phyloP scores from a whole-genome alignment of 2,888 invertebrate species.

The Lordiphosa fenestrarum region DNA sequence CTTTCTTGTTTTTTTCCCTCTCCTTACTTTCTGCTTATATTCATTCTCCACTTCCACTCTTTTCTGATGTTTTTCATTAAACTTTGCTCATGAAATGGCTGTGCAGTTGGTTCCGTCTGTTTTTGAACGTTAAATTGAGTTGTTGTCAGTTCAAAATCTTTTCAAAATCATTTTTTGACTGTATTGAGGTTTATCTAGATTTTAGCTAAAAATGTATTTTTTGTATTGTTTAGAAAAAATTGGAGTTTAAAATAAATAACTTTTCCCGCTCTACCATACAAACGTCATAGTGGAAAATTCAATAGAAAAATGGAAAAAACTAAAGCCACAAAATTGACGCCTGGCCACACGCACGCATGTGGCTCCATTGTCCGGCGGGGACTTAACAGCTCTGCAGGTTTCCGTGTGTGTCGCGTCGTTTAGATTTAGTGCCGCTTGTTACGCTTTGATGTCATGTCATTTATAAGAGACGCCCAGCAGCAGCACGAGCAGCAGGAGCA shows the following conservation, averaged over 20 bases:
- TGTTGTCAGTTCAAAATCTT: too few species aligned
- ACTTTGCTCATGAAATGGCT: too few species aligned
- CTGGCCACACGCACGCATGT: constrained; percentile 41
- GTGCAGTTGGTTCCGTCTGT: too few species aligned
- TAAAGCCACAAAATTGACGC: constrained; percentile 50
- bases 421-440: constrained; percentile 76
- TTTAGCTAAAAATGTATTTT: too few species aligned
- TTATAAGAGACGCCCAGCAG: constrained; percentile 51
- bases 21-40: too few species aligned
- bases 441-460: constrained; percentile 71
- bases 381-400: constrained; percentile 62
- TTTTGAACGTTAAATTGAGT: too few species aligned
- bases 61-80: too few species aligned
- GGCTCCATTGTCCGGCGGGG: constrained; percentile 41
- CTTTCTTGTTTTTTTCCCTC: too few species aligned
- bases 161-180: too few species aligned
- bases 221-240: neutral
- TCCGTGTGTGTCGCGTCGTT: constrained; percentile 49
- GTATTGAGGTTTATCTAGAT: too few species aligned
- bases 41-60: too few species aligned
- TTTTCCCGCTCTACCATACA: constrained; percentile 3
- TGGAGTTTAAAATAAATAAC: constrained; percentile 17
- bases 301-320: constrained; percentile 10
- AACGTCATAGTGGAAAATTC: constrained; percentile 2
- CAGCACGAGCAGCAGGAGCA: constrained; percentile 5